A percentile compares a stretch with the other conserved stretches of the same genome.
Evolutionary conservation across 2,113 vertebrate genomes (phyloP).

Genomic region (Rhynchomys soricoides): DNA sequence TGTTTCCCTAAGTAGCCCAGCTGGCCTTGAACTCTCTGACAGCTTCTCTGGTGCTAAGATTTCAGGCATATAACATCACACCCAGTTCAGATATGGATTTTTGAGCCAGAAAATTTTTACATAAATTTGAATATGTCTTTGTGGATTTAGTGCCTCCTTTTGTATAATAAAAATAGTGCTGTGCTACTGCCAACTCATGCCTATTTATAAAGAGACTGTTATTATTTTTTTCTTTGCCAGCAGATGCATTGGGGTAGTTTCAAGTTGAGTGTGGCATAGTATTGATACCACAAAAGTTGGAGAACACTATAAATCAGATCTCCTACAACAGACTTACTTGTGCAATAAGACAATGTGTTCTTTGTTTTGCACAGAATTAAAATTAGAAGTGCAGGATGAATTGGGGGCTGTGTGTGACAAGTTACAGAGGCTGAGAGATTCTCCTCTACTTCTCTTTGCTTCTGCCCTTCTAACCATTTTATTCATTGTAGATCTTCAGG

Average conservation of each 20-base stretch:
- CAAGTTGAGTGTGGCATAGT: background rate
- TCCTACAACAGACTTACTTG: background rate
- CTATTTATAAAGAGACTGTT: background rate
- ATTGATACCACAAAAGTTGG: slow-evolving; percentile 1
- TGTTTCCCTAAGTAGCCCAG: background rate
- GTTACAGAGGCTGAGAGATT: background rate
- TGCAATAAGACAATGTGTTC: too few species aligned
- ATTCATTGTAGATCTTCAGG: background rate
- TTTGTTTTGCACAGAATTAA: background rate
- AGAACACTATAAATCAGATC: background rate
- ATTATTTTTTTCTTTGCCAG: background rate
- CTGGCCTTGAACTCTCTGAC: background rate
- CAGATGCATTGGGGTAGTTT: background rate
- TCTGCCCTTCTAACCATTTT: background rate
- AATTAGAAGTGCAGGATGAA: background rate
- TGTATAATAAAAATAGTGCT: background rate
- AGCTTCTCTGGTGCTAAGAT: background rate
- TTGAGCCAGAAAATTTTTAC: background rate
- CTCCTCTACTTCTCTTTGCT: background rate
- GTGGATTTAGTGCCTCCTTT: background rate
- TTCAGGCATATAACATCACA: background rate
- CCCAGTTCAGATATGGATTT: background rate
- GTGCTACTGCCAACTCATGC: background rate
- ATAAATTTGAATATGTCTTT: background rate
- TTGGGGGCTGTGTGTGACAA: background rate